Evolutionary conservation across 2,888 invertebrate species (phyloP).

Genomic region (Miltochrista miniata): DNA sequence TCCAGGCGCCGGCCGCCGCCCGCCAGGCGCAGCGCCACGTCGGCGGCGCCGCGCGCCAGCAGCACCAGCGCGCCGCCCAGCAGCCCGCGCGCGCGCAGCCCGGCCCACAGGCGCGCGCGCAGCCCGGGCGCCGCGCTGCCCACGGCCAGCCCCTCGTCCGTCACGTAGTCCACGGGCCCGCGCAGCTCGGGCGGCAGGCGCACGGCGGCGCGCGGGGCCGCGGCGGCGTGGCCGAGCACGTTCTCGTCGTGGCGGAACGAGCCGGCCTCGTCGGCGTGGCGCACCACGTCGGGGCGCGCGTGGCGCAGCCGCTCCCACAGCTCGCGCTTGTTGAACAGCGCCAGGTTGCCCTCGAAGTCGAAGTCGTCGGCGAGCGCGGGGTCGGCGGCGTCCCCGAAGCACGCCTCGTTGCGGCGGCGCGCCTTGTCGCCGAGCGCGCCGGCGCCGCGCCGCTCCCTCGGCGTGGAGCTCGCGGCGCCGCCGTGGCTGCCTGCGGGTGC

Average conservation of each 20-base stretch:
- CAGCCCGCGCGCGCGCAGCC: slow-evolving; percentile 86
- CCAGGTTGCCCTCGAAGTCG: slow-evolving; percentile 97
- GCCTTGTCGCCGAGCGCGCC: slow-evolving; percentile 54
- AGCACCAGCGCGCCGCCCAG: slow-evolving; percentile 84
- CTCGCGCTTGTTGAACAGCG: slow-evolving; percentile 91
- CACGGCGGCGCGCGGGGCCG: slow-evolving; percentile 71
- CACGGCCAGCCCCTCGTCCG: slow-evolving; percentile 91
- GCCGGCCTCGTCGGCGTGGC: slow-evolving; percentile 59
- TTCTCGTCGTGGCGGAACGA: slow-evolving; percentile 94
- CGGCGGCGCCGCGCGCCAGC: slow-evolving; percentile 92
- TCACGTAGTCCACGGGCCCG: slow-evolving; percentile 85
- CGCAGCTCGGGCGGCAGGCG: slow-evolving; percentile 86
- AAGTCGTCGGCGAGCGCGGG: slow-evolving; percentile 89
- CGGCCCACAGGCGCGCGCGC: slow-evolving; percentile 86
- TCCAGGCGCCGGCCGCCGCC: slow-evolving; percentile 94
- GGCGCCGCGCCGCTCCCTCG: slow-evolving; percentile 82
- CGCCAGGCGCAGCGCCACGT: slow-evolving; percentile 89
- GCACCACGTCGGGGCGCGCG: slow-evolving; percentile 66
- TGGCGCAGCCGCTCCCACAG: slow-evolving; percentile 68
- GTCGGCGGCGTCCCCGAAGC: slow-evolving; percentile 89
- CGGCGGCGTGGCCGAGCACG: slow-evolving; percentile 78
- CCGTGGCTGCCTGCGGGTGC: slow-evolving; percentile 54
- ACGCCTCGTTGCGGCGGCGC: slow-evolving; percentile 87
- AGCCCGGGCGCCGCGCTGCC: slow-evolving; percentile 88
- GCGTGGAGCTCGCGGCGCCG: slow-evolving; percentile 63